These are phyloP conservation scores for Phataginus tetradactyla DNA, from an alignment of 2,797 vertebrate genomes.

Conservation along the genomic window DNA sequence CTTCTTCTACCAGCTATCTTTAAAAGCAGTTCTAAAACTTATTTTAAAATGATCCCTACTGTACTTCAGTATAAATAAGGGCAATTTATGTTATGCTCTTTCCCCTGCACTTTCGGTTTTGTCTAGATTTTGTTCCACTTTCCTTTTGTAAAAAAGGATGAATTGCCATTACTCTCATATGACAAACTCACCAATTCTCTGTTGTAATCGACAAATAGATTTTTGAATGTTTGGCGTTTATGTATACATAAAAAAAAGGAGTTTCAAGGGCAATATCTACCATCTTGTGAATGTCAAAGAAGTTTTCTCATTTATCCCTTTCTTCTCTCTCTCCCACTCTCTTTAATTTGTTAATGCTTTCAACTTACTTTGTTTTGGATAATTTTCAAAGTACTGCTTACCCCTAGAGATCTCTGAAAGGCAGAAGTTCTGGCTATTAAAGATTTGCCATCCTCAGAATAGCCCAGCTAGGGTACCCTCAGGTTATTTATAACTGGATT, in stretches of 20 bases:
- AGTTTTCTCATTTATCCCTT: constrained; percentile 58
- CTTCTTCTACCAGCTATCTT: neutral
- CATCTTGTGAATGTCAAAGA: constrained; percentile 62
- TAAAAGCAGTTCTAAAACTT: neutral
- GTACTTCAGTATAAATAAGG: neutral
- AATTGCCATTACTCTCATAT: neutral
- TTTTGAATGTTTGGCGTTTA: constrained; percentile 66
- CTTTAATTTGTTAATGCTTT: constrained; percentile 87
- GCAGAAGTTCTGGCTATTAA: constrained; percentile 88
- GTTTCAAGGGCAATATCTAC: constrained; percentile 74
- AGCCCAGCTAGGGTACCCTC: constrained; percentile 85
- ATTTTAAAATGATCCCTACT: neutral
- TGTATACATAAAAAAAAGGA: neutral
- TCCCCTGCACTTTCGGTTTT: neutral
- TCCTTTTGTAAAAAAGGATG: neutral
- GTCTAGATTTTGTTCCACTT: neutral
- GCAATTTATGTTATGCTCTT: neutral
- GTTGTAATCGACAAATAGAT: constrained; percentile 73
- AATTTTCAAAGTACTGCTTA: constrained; percentile 89
- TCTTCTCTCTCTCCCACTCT: constrained; percentile 44
- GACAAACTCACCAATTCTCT: constrained; percentile 70
- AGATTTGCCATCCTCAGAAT: constrained; percentile 86
- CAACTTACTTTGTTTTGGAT: constrained; percentile 88
- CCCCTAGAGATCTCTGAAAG: constrained; percentile 85
- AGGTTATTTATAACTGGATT: constrained; percentile 91